Evolutionary conservation across 2,888 invertebrate species (phyloP).

Genomic region (Pheosia tremula): DNA sequence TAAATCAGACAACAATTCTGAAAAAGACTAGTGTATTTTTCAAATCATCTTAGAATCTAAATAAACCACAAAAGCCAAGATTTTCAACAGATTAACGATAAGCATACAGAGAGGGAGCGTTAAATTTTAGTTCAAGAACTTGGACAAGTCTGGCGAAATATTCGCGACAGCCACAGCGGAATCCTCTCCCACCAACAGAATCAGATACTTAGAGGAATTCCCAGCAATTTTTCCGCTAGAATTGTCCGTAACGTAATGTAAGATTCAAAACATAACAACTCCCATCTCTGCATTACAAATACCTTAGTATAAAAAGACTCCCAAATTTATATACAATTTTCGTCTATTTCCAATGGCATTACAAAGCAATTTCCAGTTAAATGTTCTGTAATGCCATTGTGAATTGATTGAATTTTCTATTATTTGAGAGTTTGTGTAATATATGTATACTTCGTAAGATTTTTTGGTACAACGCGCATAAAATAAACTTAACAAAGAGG

Average conservation of each 20-base stretch:
- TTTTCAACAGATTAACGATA: slow-evolving; percentile 25
- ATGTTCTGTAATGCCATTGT: too few species aligned
- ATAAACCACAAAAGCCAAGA: slow-evolving; percentile 45
- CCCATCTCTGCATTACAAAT: background rate
- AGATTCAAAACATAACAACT: background rate
- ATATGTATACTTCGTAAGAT: too few species aligned
- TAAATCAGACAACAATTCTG: slow-evolving; percentile 19
- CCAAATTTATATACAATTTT: too few species aligned
- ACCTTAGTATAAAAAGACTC: too few species aligned
- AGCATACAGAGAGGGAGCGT: slow-evolving; percentile 35
- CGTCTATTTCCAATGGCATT: too few species aligned
- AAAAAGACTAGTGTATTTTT: slow-evolving; percentile 57
- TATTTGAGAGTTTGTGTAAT: too few species aligned
- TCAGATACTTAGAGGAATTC: background rate
- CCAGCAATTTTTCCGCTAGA: background rate
- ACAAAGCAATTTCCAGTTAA: too few species aligned
- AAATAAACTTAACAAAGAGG: too few species aligned
- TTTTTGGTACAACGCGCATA: too few species aligned
- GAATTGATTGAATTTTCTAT: too few species aligned
- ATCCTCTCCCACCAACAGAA: too few species aligned
- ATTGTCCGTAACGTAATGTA: too few species aligned
- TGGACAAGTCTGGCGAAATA: background rate
- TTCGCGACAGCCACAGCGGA: background rate
- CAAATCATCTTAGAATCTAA: slow-evolving; percentile 43
- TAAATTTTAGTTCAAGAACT: slow-evolving; percentile 20